Evolutionary conservation across 2,113 vertebrate species (phyloP), one percentile per base, ranked within the genome.

Genomic region (Delphinapterus leucas): DNA sequence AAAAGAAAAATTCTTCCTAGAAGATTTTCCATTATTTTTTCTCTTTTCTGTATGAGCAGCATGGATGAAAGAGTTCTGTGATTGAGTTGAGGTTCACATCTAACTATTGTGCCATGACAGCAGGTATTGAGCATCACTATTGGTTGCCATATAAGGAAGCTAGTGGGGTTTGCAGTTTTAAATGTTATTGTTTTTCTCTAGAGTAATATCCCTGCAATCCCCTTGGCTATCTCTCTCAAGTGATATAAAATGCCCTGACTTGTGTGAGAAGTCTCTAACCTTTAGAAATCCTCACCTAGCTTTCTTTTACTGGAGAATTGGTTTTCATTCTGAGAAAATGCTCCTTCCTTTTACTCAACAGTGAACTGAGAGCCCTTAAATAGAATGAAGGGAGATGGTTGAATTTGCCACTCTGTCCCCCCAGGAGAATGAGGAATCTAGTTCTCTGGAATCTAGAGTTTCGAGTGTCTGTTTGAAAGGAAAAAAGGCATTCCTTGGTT

Each of bases 251-350:
- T 90, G 60, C 14, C 80, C 93, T 86, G 65, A 60, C 41, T 93
- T 96, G 90, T 49, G 8, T 33, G 85, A 82, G 85, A 96, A 92
- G 68, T 71, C 67, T 41, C 31, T 61, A 65, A n/a, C 60, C 58
- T 10, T 36, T 67, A 79, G 82, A 67, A 89, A 93, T 86, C 8
- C 21, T 95, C 38, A 25, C 9, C 14, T 44, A 68, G 36, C n/a
- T 81, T 70, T 98, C 97, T 95, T 84, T 67, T 95, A 55, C 53
- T 86, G 28, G 63, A 95, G 91, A 95, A 94, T 65, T 96, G 84
- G 33, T 79, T 90, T 33, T 38, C 31, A 55, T 58, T 55, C 95
- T 97, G 87, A 94, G 90, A 90, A 88, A 97, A 93, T 20, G 8
- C 67, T 77, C 58, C 10, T 91, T 90, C 71, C 13, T 96, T 80